Base-by-base conservation (phyloP, 2,888 invertebrate species). In the Melikaiella ostensackeni region DNA sequence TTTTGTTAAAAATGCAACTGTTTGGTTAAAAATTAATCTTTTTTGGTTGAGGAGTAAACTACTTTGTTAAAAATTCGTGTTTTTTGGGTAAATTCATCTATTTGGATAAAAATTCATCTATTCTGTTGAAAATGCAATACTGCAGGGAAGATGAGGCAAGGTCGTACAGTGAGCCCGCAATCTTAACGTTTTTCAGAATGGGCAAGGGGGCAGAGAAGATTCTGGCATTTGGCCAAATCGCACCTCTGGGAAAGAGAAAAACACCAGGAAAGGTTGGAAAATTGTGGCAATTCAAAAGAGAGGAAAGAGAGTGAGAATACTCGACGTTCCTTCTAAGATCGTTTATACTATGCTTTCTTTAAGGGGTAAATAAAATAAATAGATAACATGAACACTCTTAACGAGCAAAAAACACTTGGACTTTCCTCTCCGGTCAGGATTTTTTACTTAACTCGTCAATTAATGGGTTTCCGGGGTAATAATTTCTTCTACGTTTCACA, bases 181-280 rank as follows among this genome's bases (percentile, higher is more conserved):
- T 61, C 61, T 73, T 73, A 70, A 70, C 70, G 73, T 70, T 66
- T 64, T 76, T 76, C 24, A 59, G 70, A 59, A 59, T 55, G 70
- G 46, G 27, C 24, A 57, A 13, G 33, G 73, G 30, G 59, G 33
- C 59, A 35, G 74, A 35, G 46, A 75, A 70, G 30, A 70, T 50
- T 70, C 50, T 70, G 70, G 77, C 77, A 77, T 46, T 62, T 62
- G 74, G 77, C 77, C 77, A 77, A 77, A 79, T 76, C 50, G 73
- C 62, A 62, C 70, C 70, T 74, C 57, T 46, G 79, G 75, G 74
- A 62, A 21, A 35, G 55, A 55, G 75, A 62, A 50, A 75, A 77
- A 76, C 70, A 46, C 70, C 30, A 46, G 73, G 61, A 76, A 70
- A n/a, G 33, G 70, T 33, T 50, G 70, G 70, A 50, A 70, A n/a